These are phyloP conservation scores for Euphydryas editha DNA, from an alignment of 2,888 invertebrate genomes.

Conservation along the genomic window DNA sequence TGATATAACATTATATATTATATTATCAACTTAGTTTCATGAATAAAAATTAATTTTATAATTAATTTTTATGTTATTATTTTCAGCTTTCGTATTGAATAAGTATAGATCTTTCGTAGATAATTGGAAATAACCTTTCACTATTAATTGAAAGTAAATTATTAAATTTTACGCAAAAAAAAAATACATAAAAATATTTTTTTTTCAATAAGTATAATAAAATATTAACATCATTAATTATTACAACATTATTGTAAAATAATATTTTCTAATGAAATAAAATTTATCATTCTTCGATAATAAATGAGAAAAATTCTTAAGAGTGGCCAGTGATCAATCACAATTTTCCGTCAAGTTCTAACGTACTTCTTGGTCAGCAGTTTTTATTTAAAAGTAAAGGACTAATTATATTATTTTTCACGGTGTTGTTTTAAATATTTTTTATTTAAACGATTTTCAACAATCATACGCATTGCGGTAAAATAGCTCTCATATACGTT, in stretches of 20 bases:
- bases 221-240: not conserved
- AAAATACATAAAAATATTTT: too few relatives aligned
- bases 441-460: not conserved
- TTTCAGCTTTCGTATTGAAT: not conserved
- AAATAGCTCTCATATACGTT: not conserved
- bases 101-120: too few relatives aligned
- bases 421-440: not conserved
- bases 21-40: too few relatives aligned
- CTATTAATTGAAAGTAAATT: too few relatives aligned
- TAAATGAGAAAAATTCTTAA: slow-evolving; percentile 13
- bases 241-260: not conserved
- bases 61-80: not conserved
- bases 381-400: not conserved
- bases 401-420: not conserved
- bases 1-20: too few relatives aligned
- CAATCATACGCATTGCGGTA: slow-evolving; percentile 7
- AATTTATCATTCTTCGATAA: slow-evolving; percentile 3
- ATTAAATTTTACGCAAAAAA: too few relatives aligned
- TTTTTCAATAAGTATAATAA: too few relatives aligned
- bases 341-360: slow-evolving; percentile 13
- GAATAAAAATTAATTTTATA: not conserved
- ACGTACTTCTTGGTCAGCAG: not conserved
- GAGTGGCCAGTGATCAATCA: slow-evolving; percentile 17
- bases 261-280: not conserved
- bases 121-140: too few relatives aligned